phyloP scores from a whole-genome alignment of 2,797 vertebrate species.

The Girardinus metallicus region DNA sequence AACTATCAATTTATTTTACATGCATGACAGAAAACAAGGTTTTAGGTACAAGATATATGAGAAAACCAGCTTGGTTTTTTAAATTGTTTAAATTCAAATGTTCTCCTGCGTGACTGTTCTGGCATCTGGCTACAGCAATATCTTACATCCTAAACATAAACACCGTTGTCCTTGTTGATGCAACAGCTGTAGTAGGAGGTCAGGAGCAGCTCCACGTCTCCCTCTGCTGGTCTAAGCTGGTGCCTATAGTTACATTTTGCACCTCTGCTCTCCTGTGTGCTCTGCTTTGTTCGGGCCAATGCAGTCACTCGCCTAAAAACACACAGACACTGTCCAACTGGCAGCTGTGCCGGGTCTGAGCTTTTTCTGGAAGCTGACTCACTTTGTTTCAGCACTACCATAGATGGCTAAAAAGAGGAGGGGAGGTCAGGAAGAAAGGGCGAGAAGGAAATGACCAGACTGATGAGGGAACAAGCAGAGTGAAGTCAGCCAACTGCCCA shows the following conservation, averaged over 20 bases:
- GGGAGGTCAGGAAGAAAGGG: constrained; percentile 46
- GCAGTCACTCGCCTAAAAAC: constrained; percentile 43
- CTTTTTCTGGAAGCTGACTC: constrained; percentile 78
- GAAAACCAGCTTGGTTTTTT: constrained; percentile 7
- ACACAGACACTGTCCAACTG: constrained; percentile 22
- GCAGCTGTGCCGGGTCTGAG: constrained; percentile 39
- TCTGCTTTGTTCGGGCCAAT: constrained; percentile 37
- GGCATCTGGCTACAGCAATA: constrained; percentile 33
- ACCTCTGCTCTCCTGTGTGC: constrained; percentile 39
- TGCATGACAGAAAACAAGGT: neutral
- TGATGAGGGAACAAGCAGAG: constrained; percentile 64
- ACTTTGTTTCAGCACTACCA: constrained; percentile 63
- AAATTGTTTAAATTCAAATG: constrained; percentile 15
- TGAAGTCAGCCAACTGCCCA: constrained; percentile 67
- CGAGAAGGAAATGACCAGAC: constrained; percentile 65
- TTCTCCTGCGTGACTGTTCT: constrained; percentile 10
- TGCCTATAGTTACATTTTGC: constrained; percentile 3
- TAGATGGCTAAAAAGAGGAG: constrained; percentile 70
- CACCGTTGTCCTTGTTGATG: constrained; percentile 59
- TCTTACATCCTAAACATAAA: constrained; percentile 23
- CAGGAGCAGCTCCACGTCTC: constrained; percentile 57
- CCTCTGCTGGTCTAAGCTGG: constrained; percentile 62
- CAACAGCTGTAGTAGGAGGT: constrained; percentile 54
- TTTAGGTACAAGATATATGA: constrained; percentile 8
- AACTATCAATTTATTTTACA: neutral